Percentiles rank a stretch among this genome's conserved stretches.
phyloP scores from a whole-genome alignment of 2,888 invertebrate species.

The Chloroclysta siterata region DNA sequence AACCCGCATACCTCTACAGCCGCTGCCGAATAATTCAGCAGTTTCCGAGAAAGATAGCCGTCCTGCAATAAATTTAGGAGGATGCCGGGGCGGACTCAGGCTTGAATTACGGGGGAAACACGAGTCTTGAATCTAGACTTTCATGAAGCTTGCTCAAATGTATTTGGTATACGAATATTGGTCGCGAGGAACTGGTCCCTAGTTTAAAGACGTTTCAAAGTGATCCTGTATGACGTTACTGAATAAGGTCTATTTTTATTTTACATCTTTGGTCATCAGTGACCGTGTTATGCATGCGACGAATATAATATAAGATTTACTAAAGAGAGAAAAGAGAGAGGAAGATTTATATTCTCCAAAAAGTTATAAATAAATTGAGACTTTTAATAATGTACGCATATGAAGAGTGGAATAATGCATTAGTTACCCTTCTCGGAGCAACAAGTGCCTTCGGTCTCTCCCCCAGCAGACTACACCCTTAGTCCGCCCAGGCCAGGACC shows the following conservation, averaged over 20 bases:
- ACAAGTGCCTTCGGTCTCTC: not conserved
- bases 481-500: slow-evolving; percentile 45
- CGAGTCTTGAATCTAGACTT: not conserved
- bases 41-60: slow-evolving; percentile 72
- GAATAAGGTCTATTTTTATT: too few species aligned
- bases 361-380: too few species aligned
- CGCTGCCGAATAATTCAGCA: slow-evolving; percentile 75
- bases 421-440: not conserved
- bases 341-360: too few species aligned
- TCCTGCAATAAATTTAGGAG: slow-evolving; percentile 72
- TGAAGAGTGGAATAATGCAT: too few species aligned
- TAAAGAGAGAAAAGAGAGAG: too few species aligned
- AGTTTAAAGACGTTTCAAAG: not conserved
- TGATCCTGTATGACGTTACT: not conserved
- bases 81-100: slow-evolving; percentile 33
- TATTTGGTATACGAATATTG: too few species aligned
- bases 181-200: too few species aligned
- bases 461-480: slow-evolving; percentile 21
- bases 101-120: slow-evolving; percentile 20
- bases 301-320: too few species aligned
- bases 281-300: too few species aligned
- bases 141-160: not conserved
- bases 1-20: slow-evolving; percentile 68
- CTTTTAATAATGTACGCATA: too few species aligned
- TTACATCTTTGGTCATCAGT: too few species aligned